These are phyloP conservation scores for Zonitis immaculata DNA, from an alignment of 2,888 invertebrate species.

Conservation along the genomic window DNA sequence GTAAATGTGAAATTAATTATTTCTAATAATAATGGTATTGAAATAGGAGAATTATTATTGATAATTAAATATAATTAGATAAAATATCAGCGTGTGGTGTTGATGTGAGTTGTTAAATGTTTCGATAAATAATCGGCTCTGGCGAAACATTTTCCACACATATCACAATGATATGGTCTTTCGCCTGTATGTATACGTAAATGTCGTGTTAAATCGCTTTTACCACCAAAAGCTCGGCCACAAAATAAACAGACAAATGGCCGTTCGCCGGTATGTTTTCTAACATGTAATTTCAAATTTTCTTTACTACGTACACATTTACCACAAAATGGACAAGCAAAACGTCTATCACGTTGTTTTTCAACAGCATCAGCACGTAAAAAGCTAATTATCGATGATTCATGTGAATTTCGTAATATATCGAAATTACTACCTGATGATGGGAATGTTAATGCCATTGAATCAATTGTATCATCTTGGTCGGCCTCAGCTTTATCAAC, in stretches of 20 bases:
- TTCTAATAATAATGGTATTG: no score
- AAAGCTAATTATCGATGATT: constrained; percentile 61
- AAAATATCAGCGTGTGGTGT: constrained; percentile 57
- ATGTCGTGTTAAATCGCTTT: constrained; percentile 82
- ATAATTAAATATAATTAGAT: neutral
- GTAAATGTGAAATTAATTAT: no score
- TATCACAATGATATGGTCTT: constrained; percentile 86
- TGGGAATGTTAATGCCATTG: constrained; percentile 53
- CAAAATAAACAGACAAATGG: constrained; percentile 90
- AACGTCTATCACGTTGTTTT: constrained; percentile 67
- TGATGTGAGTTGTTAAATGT: constrained; percentile 86
- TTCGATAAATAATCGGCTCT: constrained; percentile 87
- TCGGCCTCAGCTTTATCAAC: constrained; percentile 47
- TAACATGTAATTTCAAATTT: constrained; percentile 80
- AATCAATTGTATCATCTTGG: constrained; percentile 70
- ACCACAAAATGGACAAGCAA: constrained; percentile 85
- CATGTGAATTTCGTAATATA: constrained; percentile 43
- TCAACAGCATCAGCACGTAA: constrained; percentile 59
- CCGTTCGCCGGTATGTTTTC: constrained; percentile 82
- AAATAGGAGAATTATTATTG: neutral
- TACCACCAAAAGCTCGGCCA: constrained; percentile 82
- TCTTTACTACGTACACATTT: constrained; percentile 87
- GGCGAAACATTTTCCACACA: constrained; percentile 88
- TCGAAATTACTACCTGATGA: constrained; percentile 30
- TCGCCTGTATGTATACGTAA: constrained; percentile 85